Evolutionary conservation across 2,113 vertebrate genomes (phyloP).

Genomic region (Boulengeromyrus knoepffleri): DNA sequence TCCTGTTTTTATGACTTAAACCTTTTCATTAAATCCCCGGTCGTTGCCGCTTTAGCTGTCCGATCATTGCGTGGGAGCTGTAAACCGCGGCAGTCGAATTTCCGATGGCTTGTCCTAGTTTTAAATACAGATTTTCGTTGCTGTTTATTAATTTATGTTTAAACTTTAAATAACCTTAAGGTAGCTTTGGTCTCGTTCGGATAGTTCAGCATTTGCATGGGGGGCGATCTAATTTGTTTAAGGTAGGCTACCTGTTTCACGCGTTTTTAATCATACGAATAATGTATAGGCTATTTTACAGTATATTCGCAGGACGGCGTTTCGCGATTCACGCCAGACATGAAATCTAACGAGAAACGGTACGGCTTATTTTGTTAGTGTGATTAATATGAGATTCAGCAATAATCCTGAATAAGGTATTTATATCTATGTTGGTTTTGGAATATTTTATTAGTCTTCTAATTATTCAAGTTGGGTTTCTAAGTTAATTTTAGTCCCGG

Average conservation of each 20-base stretch:
- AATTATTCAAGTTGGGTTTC: not conserved
- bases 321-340: not conserved
- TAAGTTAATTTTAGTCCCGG: not conserved
- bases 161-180: not conserved
- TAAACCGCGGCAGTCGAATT: constrained; percentile 21
- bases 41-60: constrained; percentile 27
- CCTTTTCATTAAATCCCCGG: constrained; percentile 11
- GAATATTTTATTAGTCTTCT: not conserved
- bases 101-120: not conserved
- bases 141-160: not conserved
- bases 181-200: not conserved
- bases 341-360: not conserved
- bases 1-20: constrained; percentile 28
- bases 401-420: not conserved
- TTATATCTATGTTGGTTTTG: not conserved
- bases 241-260: not conserved
- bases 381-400: not conserved
- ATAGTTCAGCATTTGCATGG: not conserved
- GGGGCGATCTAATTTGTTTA: not conserved
- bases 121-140: not conserved
- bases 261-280: not conserved
- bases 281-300: not conserved
- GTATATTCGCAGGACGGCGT: not conserved
- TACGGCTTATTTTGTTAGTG: not conserved
- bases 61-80: constrained; percentile 40